phyloP scores from a whole-genome alignment of 2,797 vertebrate species.

The Chiroxiphia lanceolata region DNA sequence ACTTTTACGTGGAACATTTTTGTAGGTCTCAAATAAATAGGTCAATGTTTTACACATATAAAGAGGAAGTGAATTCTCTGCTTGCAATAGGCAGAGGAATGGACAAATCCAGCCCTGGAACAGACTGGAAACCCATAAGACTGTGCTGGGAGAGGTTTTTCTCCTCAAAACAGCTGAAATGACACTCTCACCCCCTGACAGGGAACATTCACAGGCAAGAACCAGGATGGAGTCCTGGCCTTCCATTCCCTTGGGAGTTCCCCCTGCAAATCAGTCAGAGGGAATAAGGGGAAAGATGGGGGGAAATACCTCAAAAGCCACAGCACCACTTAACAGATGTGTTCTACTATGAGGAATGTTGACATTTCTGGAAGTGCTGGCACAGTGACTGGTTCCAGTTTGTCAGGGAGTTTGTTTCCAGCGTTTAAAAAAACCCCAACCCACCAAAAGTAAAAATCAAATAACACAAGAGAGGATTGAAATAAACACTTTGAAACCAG shows the following conservation, averaged over 20 bases:
- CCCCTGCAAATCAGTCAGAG: neutral
- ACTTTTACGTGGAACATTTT: conserved; percentile 2
- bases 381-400: neutral
- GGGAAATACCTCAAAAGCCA: neutral
- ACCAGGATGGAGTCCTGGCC: neutral
- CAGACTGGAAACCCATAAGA: neutral
- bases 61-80: neutral
- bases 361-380: neutral
- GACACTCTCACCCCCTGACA: neutral
- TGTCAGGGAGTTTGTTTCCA: neutral
- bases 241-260: neutral
- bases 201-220: neutral
- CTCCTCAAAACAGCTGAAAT: neutral
- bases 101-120: neutral
- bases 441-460: neutral
- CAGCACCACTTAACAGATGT: neutral
- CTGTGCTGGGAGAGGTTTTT: neutral
- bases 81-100: neutral
- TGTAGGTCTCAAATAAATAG: conserved; percentile 22
- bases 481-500: neutral
- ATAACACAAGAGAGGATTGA: neutral
- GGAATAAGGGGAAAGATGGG: neutral
- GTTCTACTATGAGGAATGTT: neutral
- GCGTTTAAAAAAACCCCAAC: neutral
- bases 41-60: conserved; percentile 8